phyloP scores from a whole-genome alignment of 2,797 vertebrate species.

The Alectoris magna region DNA sequence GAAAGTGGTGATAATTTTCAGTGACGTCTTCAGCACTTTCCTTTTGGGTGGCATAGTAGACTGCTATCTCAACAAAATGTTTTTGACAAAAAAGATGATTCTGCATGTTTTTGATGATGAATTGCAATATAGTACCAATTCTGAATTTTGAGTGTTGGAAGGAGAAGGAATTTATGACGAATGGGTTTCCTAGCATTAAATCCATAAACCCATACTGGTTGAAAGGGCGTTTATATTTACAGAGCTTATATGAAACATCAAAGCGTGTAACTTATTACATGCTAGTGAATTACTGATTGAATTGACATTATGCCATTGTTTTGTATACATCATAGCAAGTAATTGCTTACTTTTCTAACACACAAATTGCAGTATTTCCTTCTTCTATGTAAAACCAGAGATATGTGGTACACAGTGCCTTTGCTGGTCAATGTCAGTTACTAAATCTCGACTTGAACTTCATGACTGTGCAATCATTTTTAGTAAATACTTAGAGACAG shows the following conservation, averaged over 20 bases:
- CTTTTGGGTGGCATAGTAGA: neutral
- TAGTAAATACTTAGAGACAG: conserved; percentile 22
- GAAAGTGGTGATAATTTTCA: neutral
- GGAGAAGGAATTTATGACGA: neutral
- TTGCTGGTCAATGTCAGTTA: conserved; percentile 48
- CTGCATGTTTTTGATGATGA: neutral
- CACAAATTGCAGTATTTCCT: neutral
- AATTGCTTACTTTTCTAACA: neutral
- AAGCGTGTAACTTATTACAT: neutral
- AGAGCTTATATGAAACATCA: neutral
- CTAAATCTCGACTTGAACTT: conserved; percentile 48
- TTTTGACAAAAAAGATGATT: neutral
- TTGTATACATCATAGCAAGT: neutral
- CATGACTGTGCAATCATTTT: conserved; percentile 57
- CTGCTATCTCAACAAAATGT: neutral
- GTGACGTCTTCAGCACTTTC: neutral
- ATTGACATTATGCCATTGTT: neutral
- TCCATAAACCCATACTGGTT: neutral
- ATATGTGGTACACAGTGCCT: neutral
- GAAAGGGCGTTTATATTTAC: neutral
- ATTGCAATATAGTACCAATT: neutral
- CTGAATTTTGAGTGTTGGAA: neutral
- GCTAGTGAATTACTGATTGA: neutral
- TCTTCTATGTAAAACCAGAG: neutral
- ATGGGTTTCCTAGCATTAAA: neutral